Base-by-base conservation (phyloP, 2,888 invertebrate species). In the Oscheius onirici region DNA sequence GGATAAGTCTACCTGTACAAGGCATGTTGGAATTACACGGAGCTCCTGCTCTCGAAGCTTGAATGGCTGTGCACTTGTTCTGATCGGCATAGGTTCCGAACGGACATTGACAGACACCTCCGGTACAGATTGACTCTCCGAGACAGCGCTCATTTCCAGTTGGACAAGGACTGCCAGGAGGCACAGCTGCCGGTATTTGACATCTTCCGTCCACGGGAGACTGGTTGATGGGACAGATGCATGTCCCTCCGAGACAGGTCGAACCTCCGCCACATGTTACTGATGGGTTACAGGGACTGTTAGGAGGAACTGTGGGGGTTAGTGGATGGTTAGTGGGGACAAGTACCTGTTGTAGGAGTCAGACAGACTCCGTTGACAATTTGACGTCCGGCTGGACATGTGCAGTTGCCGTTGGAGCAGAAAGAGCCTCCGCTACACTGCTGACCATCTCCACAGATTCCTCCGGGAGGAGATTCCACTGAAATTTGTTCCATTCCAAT, bases 311-410 rank as follows among this genome's bases (percentile, higher is more conserved):
- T 85, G 71, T 34, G 73, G 63, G 71, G 15, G 71, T 68, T 69
- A 66, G 55, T 34, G 43, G 44, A 17, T 20, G 52, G 20, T 13
- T 20, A 43, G 17, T n/a, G 13, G 6, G 49, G n/a, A n/a, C 15
- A 40, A 73, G 17, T 72, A 87, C 87, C 87, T 55, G 83, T 82
- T 60, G 80, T 78, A n/a, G 85, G 84, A 8, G 86, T 83, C 46
- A 86, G 75, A 69, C 87, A 87, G 61, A 79, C 78, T 17, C 81
- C 83, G 70, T 87, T 87, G 74, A 86, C 65, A 8, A 79, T 73
- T 24, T 69, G 71, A 55, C 69, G 41, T 44, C 73, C 75, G 15
- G 60, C 34, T 0, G 75, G 73, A 41, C 71, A 71, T 1, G 71
- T 63, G 51, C 84, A 84, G 28, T 77, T 79, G 28, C 84, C 84